phyloP scores from a whole-genome alignment of 2,888 invertebrate genomes.

The Synanthedon tipuliformis region DNA sequence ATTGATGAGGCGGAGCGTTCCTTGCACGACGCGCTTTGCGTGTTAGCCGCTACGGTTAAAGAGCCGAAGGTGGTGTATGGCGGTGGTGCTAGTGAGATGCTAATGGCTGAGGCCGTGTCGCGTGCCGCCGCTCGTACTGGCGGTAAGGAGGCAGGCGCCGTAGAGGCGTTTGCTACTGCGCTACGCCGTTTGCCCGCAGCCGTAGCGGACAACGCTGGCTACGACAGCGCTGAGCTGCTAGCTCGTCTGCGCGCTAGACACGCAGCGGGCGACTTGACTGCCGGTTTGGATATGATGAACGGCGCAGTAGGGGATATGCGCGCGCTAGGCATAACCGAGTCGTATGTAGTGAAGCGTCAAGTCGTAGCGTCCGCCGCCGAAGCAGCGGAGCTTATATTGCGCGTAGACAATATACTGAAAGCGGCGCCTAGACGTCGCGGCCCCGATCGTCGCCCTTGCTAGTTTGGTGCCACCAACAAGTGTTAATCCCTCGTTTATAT shows the following conservation, averaged over 20 bases:
- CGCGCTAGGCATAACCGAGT: constrained; percentile 93
- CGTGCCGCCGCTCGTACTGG: constrained; percentile 87
- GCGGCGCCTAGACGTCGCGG: constrained; percentile 89
- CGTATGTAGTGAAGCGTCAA: constrained; percentile 96
- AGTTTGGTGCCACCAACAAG: constrained; percentile 14
- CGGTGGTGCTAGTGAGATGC: constrained; percentile 94
- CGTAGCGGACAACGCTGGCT: constrained; percentile 98
- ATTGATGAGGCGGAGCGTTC: constrained; percentile 99
- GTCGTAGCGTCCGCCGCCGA: constrained; percentile 94
- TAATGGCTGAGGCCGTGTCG: constrained; percentile 95
- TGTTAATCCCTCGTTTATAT: no score
- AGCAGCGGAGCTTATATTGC: constrained; percentile 98
- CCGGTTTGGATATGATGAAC: constrained; percentile 92
- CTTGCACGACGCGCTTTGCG: constrained; percentile 97
- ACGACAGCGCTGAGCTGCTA: constrained; percentile 94
- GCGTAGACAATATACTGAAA: constrained; percentile 97
- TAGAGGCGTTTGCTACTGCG: constrained; percentile 93
- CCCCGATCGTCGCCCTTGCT: constrained; percentile 88
- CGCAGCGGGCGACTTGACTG: constrained; percentile 80
- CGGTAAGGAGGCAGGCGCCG: constrained; percentile 97
- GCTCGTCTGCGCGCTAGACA: constrained; percentile 93
- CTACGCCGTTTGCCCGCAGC: constrained; percentile 91
- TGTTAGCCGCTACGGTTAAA: constrained; percentile 93
- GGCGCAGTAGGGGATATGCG: constrained; percentile 93
- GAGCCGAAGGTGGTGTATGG: constrained; percentile 93